phyloP scores from a whole-genome alignment of 2,113 vertebrate genomes.

The Pholis gunnellus region DNA sequence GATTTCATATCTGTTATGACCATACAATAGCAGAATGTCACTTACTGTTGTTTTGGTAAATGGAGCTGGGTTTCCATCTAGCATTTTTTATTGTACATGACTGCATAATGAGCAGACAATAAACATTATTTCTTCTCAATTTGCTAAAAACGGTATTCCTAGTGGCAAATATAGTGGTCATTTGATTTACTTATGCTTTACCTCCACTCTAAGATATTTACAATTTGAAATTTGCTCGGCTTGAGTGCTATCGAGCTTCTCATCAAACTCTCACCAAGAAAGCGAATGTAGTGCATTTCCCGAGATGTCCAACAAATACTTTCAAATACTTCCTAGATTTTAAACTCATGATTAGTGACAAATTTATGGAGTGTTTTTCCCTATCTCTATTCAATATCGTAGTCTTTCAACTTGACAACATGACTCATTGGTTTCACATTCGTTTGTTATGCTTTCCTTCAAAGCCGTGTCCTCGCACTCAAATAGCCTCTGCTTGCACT shows the following conservation, averaged over 20 bases:
- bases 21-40: conserved; percentile 24
- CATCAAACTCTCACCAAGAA: background rate
- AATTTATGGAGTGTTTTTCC: background rate
- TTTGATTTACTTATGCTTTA: background rate
- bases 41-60: conserved; percentile 22
- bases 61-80: background rate
- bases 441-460: background rate
- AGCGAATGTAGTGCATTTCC: background rate
- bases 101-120: background rate
- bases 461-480: background rate
- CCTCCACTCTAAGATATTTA: background rate
- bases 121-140: background rate
- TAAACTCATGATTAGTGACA: background rate
- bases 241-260: background rate
- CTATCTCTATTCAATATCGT: background rate
- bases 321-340: background rate
- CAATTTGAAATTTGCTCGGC: too few species aligned
- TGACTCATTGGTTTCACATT: background rate
- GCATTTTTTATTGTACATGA: background rate
- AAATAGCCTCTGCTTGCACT: background rate
- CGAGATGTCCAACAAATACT: background rate
- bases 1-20: conserved; percentile 28
- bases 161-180: background rate
- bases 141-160: background rate
- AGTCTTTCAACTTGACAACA: background rate